Percentiles rank a stretch among this genome's conserved stretches.
Conservation (phyloP, 2,888 invertebrate species). For the Bellardia bayeri region DNA sequence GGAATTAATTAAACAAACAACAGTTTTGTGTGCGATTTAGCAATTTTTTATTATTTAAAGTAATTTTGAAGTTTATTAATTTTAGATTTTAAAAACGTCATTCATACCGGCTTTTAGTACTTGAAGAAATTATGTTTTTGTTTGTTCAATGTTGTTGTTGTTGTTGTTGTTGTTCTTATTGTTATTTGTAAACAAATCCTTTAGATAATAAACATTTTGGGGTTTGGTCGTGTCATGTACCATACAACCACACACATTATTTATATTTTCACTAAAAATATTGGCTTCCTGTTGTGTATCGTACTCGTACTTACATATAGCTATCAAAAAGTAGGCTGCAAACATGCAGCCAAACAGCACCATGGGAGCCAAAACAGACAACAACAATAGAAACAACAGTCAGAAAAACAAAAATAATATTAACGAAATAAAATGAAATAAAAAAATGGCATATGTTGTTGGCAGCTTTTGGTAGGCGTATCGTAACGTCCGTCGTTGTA, state of each 20-base stretch:
- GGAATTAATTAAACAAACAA: too few relatives aligned
- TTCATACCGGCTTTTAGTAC: neutral
- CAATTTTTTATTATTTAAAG: neutral
- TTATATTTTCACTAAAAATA: constrained; percentile 44
- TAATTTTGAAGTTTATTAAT: neutral
- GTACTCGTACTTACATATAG: neutral
- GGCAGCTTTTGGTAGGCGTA: constrained; percentile 59
- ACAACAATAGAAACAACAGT: neutral
- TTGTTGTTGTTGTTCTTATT: neutral
- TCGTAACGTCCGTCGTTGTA: neutral
- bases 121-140: neutral
- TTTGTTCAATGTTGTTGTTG: neutral
- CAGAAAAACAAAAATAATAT: neutral
- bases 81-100: neutral
- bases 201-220: constrained; percentile 11
- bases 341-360: constrained; percentile 22
- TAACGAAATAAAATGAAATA: constrained; percentile 23
- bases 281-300: constrained; percentile 63
- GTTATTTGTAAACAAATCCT: constrained; percentile 16
- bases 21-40: too few relatives aligned
- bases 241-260: constrained; percentile 1
- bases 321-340: constrained; percentile 55
- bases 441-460: constrained; percentile 61
- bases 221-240: constrained; percentile 23
- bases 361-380: constrained; percentile 19